phyloP scores from a whole-genome alignment of 2,797 vertebrate genomes.

The Limnodromus scolopaceus region DNA sequence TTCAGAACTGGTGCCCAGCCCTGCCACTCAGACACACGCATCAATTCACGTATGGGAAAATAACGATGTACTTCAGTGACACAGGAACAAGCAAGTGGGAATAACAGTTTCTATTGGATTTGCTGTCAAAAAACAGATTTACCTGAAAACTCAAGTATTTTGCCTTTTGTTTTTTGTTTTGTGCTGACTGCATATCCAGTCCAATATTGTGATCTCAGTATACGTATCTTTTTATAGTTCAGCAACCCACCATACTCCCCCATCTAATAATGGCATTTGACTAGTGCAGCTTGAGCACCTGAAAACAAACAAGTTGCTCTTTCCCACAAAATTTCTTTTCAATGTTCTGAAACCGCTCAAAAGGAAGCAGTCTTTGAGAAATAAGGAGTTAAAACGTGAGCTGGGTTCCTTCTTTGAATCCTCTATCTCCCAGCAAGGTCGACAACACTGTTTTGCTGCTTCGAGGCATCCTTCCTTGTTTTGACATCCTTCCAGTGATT shows the following conservation, averaged over 20 bases:
- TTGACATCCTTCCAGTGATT: too few species aligned
- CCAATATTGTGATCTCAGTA: not conserved
- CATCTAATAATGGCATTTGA: not conserved
- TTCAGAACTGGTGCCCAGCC: not conserved
- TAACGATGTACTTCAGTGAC: not conserved
- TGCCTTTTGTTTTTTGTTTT: not conserved
- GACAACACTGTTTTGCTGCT: too few species aligned
- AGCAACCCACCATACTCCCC: not conserved
- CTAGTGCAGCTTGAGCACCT: not conserved
- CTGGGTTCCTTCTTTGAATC: too few species aligned
- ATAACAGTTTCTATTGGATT: not conserved
- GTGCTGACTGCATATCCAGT: not conserved
- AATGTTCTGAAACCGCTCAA: too few species aligned
- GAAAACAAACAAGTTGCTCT: not conserved
- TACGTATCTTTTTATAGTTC: not conserved
- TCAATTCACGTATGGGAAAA: not conserved
- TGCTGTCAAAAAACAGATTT: not conserved
- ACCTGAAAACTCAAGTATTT: not conserved
- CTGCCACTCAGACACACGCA: not conserved
- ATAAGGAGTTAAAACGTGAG: too few species aligned
- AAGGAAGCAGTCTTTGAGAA: too few species aligned
- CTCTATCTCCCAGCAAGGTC: too few species aligned
- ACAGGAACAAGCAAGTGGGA: not conserved
- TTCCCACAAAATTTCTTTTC: not conserved
- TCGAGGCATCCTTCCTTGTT: too few species aligned